Evolutionary conservation across 2,113 vertebrate genomes (phyloP).

Genomic region (Anguilla japonica): DNA sequence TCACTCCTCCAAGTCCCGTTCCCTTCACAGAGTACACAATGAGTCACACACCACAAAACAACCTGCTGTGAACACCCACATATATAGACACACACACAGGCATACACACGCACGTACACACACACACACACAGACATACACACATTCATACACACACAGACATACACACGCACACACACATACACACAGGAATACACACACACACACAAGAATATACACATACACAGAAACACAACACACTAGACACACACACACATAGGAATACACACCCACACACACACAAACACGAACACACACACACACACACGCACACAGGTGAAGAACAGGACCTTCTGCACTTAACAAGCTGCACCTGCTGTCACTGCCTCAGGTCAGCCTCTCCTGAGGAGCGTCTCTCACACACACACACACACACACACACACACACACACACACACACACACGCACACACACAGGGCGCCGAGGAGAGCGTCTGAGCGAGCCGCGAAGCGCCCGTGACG

Average conservation of each 20-base stretch:
- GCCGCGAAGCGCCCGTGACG: not conserved
- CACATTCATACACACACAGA: constrained; percentile 5
- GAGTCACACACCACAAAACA: constrained; percentile 33
- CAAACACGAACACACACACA: not conserved
- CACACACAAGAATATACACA: not conserved
- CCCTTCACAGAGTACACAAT: constrained; percentile 26
- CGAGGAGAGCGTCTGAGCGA: not conserved
- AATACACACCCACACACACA: not conserved
- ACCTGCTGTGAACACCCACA: constrained; percentile 24
- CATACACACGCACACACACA: not conserved
- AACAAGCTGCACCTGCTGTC: not conserved
- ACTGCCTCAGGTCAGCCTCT: not conserved
- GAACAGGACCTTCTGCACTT: not conserved
- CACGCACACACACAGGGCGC: not conserved
- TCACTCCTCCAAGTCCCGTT: not conserved
- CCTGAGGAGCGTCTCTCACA: not conserved
- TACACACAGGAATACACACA: not conserved
- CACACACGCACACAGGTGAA: not conserved
- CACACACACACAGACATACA: not conserved
- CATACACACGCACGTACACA: constrained; percentile 25
- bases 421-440: not conserved
- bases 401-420: not conserved
- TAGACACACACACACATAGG: constrained; percentile 7
- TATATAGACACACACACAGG: not conserved
- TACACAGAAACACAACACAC: not conserved